Evolutionary conservation across 2,113 vertebrate genomes (phyloP), one percentile per base, ranked within the genome.

Genomic region (Hemichromis elongatus): DNA sequence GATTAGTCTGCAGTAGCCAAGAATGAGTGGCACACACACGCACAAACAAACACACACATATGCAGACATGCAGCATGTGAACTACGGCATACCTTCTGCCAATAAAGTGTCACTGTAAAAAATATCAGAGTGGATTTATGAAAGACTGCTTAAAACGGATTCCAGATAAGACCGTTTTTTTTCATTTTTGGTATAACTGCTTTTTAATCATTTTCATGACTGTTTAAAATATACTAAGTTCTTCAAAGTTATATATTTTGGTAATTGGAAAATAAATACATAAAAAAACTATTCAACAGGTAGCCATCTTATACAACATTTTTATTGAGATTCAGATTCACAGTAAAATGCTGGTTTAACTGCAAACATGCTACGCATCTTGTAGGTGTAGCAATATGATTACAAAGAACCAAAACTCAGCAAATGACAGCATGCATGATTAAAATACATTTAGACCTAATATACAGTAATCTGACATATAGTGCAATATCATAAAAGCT

Each of bases 1-100:
- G 61, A 88, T 94, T 92, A 92, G 84, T 92, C 77, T 83, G 94
- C 91, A 91, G 56, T 47, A 50, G 82, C 70, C 79, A 87, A 83
- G 84, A 88, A 47, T 81, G 47, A 81, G 37, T 6, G 66, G n/a
- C 63, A 78, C 77, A 53, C 33, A 42, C 77, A 83, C 26, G 26
- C 55, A 45, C 66, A 70, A 42, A 45, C 37, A 73, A 16, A 45
- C 37, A 73, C 28, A 42, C 37, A 45, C 26, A 5, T 50, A 5
- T 50, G 50, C n/a, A 66, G 12, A 54, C 37, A 30, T 9, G 11
- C n/a, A 73, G 14, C 18, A 57, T 77, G 40, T 80, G 45, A 35
- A 53, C 6, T 78, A 57, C 18, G 0, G 8, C 28, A 50, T 12
- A 54, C n/a, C 19, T 30, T 12, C 21, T 83, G 70, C 52, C 83